Evolutionary conservation across 2,888 invertebrate species (phyloP).

Genomic region (Antheraea assamensis): DNA sequence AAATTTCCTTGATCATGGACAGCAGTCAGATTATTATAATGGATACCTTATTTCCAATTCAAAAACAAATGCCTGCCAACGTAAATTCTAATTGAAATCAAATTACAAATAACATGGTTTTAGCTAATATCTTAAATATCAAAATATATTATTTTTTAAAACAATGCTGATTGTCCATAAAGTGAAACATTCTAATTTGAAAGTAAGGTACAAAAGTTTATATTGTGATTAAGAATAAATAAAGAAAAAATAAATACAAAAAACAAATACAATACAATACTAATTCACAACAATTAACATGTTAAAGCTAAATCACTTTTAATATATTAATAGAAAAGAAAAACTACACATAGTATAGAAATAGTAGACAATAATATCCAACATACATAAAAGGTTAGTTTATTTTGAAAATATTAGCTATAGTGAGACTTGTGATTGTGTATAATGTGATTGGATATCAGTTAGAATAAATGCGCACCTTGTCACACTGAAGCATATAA

Average conservation of each 20-base stretch:
- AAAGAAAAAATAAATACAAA: neutral
- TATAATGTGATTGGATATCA: neutral
- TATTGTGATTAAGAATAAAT: neutral
- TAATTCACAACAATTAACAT: neutral
- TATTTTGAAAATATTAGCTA: neutral
- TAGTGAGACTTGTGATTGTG: neutral
- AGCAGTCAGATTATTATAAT: neutral
- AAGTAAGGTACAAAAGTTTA: neutral
- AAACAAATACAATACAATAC: too few relatives aligned
- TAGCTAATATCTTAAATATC: neutral
- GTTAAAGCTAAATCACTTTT: neutral
- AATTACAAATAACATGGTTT: neutral
- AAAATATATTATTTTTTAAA: neutral
- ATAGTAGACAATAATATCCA: neutral
- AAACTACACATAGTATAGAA: too few relatives aligned
- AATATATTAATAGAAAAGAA: neutral
- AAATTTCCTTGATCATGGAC: too few relatives aligned
- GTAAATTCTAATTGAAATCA: neutral
- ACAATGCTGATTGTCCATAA: neutral
- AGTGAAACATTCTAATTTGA: neutral
- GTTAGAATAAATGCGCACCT: conserved; percentile 51
- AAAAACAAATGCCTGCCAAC: neutral
- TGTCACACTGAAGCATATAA: conserved; percentile 99
- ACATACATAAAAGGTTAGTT: neutral
- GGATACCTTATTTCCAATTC: neutral